phyloP scores from a whole-genome alignment of 2,888 invertebrate species.

The Pammene fasciana region DNA sequence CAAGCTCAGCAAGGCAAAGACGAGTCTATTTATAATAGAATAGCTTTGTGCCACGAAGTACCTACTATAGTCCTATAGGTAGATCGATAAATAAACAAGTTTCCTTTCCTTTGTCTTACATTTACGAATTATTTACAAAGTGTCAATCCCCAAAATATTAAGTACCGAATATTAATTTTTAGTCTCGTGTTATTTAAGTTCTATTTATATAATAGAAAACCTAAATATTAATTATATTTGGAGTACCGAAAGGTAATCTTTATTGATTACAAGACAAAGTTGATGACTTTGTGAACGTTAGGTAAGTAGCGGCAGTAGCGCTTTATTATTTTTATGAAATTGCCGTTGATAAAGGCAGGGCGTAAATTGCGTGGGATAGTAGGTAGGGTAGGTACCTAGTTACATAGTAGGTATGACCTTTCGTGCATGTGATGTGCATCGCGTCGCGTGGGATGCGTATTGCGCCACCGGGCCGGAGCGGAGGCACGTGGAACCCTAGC shows the following conservation, averaged over 20 bases:
- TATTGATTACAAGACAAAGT: conserved; percentile 1
- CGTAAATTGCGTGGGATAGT: conserved; percentile 10
- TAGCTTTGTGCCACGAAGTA: conserved; percentile 1
- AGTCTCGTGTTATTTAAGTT: no score
- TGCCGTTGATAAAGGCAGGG: not conserved
- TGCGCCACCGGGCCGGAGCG: no score
- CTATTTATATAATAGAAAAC: no score
- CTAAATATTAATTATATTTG: no score
- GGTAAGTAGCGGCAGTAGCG: no score
- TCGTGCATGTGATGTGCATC: no score
- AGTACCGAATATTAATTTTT: no score
- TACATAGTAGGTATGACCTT: conserved; percentile 2
- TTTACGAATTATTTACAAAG: not conserved
- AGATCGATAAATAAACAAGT: not conserved
- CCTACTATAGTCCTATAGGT: no score
- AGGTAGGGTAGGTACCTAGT: not conserved
- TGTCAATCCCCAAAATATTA: not conserved
- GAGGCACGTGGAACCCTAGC: not conserved
- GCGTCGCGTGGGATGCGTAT: conserved; percentile 17
- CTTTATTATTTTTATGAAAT: conserved; percentile 17
- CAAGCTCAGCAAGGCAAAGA: conserved; percentile 18
- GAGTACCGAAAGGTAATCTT: not conserved
- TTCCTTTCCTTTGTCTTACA: not conserved
- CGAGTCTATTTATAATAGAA: conserved; percentile 30
- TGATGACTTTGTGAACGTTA: not conserved